Percentiles rank a stretch among this genome's conserved stretches.
Conservation (phyloP, 2,797 vertebrate species). For the Smutsia temminckii region DNA sequence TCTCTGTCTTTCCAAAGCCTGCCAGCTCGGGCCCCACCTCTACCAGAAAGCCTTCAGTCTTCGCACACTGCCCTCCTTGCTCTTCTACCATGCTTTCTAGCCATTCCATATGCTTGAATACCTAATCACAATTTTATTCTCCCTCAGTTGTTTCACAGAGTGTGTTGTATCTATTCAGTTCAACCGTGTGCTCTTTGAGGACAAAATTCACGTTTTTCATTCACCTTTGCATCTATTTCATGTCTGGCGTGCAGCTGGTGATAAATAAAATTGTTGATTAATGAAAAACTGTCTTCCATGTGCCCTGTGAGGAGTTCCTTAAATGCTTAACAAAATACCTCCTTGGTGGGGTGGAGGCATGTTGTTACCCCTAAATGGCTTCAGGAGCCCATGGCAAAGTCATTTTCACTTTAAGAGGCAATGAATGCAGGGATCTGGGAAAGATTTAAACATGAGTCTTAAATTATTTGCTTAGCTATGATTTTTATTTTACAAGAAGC, state of each 20-base stretch:
- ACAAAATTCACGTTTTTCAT: neutral
- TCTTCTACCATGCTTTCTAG: neutral
- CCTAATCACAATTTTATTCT: neutral
- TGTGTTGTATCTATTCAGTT: neutral
- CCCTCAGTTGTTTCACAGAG: neutral
- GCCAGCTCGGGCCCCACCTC: neutral
- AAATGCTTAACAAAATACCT: neutral
- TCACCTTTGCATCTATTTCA: constrained; percentile 6
- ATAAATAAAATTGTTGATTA: constrained; percentile 15
- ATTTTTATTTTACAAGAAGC: constrained; percentile 78
- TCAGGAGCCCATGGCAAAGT: constrained; percentile 56
- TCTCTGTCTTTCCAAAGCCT: neutral
- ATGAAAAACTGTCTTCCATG: constrained; percentile 12
- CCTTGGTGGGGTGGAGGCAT: neutral
- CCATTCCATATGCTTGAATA: neutral
- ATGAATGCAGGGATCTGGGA: constrained; percentile 70
- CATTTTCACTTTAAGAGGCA: constrained; percentile 73
- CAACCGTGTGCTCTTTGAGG: neutral
- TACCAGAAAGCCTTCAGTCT: neutral
- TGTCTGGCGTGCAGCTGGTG: neutral
- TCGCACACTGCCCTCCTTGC: neutral
- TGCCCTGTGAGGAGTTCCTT: neutral
- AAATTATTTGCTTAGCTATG: constrained; percentile 78
- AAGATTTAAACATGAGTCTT: constrained; percentile 72
- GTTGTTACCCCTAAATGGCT: neutral